Base-by-base conservation (phyloP, 30 jellyfish, hydroid and myxozoan genomes). In the Chrysaora quinquecirrha region DNA sequence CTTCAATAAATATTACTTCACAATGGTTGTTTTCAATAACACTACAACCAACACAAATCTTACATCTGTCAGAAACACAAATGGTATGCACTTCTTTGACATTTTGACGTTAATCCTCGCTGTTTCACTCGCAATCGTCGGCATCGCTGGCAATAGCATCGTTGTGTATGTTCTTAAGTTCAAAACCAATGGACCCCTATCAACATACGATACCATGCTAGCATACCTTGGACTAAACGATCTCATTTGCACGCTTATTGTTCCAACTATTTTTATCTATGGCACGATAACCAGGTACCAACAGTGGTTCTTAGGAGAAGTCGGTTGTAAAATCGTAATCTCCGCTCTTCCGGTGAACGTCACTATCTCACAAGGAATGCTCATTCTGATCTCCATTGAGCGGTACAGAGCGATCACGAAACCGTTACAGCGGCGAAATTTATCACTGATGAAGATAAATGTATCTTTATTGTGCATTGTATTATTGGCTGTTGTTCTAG, bases 331-430 rank as follows among this genome's bases (percentile, higher is more conserved):
- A 43, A 48, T 89, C 12, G 68, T 89, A 10, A 85, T 93, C 43
- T 71, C 97, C 22, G 73, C 81, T 23, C 54, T 89, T 34, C 87
- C 87, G 1, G 73, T 89, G 21, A 89, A 64, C 60, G 83, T 80
- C 20, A 80, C 95, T 0, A 47, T 89, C 25, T 89, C 97, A 21
- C 97, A 89, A 73, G 95, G 97, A 1, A 82, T 89, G 2, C 62
- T 89, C 1, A 81, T 89, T 49, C 74, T 89, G 34, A 80, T 89
- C 48, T 82, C 96, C n/a, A 25, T 38, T n/a, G 97, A 77, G 34
- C 69, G 95, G 0, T 81, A 71, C 73, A 77, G 34, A 34, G 64
- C 74, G 22, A 48, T 89, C 28, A 67, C 87, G 58, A 77, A 73
- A 30, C 97, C 97, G 0, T 74, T 80, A 30, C 38, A 30, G 34